Conservation (phyloP, 1,140 invertebrate genomes). For the Zaprionus taronus region DNA sequence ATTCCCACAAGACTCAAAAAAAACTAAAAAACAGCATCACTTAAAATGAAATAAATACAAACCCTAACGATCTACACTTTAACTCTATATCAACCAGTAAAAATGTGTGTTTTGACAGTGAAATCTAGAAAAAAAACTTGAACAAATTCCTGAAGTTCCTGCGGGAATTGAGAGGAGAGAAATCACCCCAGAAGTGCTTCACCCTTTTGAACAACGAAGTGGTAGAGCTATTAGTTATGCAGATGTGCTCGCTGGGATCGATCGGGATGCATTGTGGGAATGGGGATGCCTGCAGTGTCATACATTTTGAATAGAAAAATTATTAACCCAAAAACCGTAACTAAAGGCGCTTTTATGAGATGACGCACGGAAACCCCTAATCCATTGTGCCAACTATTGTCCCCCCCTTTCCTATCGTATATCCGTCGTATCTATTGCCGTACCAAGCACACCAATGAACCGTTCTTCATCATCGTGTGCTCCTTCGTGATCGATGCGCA, state of each 20-base stretch:
- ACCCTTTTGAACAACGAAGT: constrained; percentile 54
- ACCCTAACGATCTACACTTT: constrained; percentile 36
- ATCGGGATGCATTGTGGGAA: constrained; percentile 17
- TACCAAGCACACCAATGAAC: constrained; percentile 30
- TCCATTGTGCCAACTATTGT: constrained; percentile 40
- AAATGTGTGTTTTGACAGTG: constrained; percentile 73
- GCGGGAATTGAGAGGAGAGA: constrained; percentile 40
- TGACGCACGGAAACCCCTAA: constrained; percentile 70
- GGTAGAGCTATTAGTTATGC: constrained; percentile 68
- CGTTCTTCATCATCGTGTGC: constrained; percentile 25
- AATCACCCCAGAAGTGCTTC: constrained; percentile 16
- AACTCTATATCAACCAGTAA: constrained; percentile 39
- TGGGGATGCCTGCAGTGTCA: constrained; percentile 56
- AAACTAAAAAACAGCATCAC: not conserved
- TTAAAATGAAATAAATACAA: constrained; percentile 1
- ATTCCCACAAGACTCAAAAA: constrained; percentile 23
- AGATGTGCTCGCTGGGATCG: constrained; percentile 46
- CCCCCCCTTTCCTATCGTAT: not conserved
- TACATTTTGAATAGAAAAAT: constrained; percentile 84
- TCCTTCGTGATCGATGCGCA: constrained; percentile 73
- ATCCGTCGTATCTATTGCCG: constrained; percentile 4
- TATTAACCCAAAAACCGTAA: constrained; percentile 84
- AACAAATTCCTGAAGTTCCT: constrained; percentile 22
- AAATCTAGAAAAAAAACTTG: constrained; percentile 38
- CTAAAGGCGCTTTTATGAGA: constrained; percentile 82